Base-by-base conservation (phyloP, 2,888 invertebrate species). In the Amphipyra berbera region DNA sequence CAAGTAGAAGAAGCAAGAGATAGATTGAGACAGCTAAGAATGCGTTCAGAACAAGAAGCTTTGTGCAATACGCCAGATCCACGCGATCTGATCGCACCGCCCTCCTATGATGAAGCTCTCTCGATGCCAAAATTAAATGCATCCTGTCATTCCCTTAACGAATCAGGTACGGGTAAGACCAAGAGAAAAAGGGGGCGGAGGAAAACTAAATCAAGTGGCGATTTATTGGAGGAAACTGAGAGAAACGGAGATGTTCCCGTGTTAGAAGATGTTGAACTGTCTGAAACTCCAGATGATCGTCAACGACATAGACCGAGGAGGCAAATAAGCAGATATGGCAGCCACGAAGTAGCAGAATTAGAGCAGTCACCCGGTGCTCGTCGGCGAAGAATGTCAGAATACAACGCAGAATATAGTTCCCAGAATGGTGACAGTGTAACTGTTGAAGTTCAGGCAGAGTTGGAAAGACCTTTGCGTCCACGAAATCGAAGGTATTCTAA, bases 51-150 rank as follows among this genome's bases (percentile, higher is more conserved):
- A 78, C 95, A 95, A 72, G 95, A 96, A 73, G 95, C 95, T 13
- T 89, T 95, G 12, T 92, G 95, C 54, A 97, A 96, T 82, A 96
- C 96, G 21, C 96, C 97, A 6, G 97, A 97, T 86, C 96, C 96
- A 0, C 95, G 97, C 75, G 97, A 97, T 88, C 85, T 96, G 52
- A 94, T 96, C 35, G 95, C 96, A 61, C 96, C 97, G 40, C 97
- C 97, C 0, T 96, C 96, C 3, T 97, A 97, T 81, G 96, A 96
- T 78, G 97, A 97, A 90, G 97, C 97, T 37, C 93, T 97, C 59
- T 95, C 96, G 15, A 96, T 97, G 96, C 97, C 97, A 1, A 96
- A 96, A 82, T 81, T 97, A 41, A 96, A 96, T 76, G 87, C 95
- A 4, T 96, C 96, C 0, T 95, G 95, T 79, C 95, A 96, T 76